phyloP scores from a whole-genome alignment of 2,797 vertebrate species.

The Coluber constrictor region DNA sequence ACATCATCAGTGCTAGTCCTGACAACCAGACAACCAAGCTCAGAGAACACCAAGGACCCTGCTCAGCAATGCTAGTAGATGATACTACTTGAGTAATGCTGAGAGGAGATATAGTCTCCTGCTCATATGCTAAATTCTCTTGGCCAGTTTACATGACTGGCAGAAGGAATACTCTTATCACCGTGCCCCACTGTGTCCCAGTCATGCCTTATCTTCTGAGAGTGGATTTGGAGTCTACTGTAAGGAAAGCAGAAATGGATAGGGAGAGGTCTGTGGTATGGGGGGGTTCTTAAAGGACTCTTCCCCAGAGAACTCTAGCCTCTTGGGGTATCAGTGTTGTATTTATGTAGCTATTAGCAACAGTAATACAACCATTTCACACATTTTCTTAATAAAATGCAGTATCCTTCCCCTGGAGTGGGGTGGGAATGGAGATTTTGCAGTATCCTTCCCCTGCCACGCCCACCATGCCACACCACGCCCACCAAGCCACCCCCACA shows the following conservation, averaged over 20 bases:
- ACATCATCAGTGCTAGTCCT: neutral
- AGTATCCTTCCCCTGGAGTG: too few relatives aligned
- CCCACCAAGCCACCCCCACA: too few relatives aligned
- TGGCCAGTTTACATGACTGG: neutral
- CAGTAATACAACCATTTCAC: too few relatives aligned
- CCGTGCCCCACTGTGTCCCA: neutral
- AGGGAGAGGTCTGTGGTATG: neutral
- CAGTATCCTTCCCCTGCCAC: too few relatives aligned
- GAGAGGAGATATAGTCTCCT: neutral
- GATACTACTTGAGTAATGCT: neutral
- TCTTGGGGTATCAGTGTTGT: neutral
- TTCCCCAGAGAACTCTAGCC: neutral
- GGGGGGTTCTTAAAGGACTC: neutral
- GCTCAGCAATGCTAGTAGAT: neutral
- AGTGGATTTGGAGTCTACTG: neutral
- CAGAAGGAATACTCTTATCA: neutral
- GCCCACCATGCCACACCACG: too few relatives aligned
- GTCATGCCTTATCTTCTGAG: neutral
- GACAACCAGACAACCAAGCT: neutral
- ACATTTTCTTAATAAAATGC: too few relatives aligned
- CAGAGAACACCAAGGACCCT: neutral
- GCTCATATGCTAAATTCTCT: neutral
- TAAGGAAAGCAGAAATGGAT: neutral
- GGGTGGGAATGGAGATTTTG: too few relatives aligned
- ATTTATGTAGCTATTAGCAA: too few relatives aligned